A percentile compares a stretch with the other conserved stretches of the same genome.
These are phyloP conservation scores for Heliconius ismenius DNA, from an alignment of 2,888 invertebrate species.

Conservation along the genomic window DNA sequence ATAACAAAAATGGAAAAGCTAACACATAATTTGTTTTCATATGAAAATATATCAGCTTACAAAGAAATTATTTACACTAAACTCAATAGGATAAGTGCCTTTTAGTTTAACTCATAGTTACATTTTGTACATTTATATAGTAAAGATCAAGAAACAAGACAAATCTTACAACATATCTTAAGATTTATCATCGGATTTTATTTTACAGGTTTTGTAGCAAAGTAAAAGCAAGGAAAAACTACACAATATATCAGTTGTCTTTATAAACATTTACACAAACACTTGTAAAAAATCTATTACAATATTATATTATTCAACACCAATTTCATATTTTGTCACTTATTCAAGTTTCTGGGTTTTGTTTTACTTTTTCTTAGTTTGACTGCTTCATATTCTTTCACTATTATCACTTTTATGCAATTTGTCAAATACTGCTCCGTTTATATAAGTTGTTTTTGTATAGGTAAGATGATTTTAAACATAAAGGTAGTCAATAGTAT, in stretches of 20 bases:
- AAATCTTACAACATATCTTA: neutral
- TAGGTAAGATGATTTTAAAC: neutral
- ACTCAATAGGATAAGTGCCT: neutral
- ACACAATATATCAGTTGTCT: constrained; percentile 3
- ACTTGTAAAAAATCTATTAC: neutral
- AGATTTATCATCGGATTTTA: neutral
- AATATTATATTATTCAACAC: neutral
- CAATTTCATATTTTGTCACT: neutral
- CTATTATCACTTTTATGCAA: constrained; percentile 1
- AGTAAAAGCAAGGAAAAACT: neutral
- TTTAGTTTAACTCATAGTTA: neutral
- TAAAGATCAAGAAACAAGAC: neutral
- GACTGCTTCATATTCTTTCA: neutral
- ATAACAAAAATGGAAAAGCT: neutral
- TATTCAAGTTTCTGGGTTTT: too few relatives aligned
- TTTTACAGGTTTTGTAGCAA: neutral
- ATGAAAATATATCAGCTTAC: constrained; percentile 6
- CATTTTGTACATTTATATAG: constrained; percentile 9
- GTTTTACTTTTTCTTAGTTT: neutral
- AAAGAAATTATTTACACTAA: constrained; percentile 14
- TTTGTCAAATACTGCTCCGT: too few relatives aligned
- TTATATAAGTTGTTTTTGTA: neutral
- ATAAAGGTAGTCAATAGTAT: neutral
- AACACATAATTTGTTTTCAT: constrained; percentile 6
- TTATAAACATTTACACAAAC: neutral